A percentile compares a stretch with the other conserved stretches of the same genome.
Conservation (phyloP, 2,888 invertebrate species). For the Onchidella celtica region DNA sequence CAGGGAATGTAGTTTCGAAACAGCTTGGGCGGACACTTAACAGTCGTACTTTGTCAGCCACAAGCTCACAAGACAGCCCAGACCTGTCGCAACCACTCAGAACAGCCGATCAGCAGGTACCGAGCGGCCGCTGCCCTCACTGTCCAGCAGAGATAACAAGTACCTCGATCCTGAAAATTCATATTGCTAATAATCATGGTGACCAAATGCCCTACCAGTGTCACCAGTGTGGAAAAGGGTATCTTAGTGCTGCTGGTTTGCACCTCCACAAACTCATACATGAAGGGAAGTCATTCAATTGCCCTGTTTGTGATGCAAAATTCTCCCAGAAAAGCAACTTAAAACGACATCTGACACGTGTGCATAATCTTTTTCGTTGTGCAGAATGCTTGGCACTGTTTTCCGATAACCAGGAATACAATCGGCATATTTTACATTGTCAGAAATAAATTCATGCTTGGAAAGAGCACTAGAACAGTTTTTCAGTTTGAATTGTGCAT, state of each 20-base stretch:
- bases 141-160: slow-evolving; percentile 24
- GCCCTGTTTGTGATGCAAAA: slow-evolving; percentile 23
- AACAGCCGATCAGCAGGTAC: background rate
- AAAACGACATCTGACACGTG: slow-evolving; percentile 18
- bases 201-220: slow-evolving; percentile 13
- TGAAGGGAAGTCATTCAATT: slow-evolving; percentile 35
- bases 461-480: no score
- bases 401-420: slow-evolving; percentile 9
- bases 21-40: slow-evolving; percentile 11
- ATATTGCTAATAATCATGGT: slow-evolving; percentile 13
- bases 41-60: slow-evolving; percentile 3
- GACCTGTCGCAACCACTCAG: slow-evolving; percentile 1
- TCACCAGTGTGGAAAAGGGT: slow-evolving; percentile 33
- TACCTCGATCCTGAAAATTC: slow-evolving; percentile 26
- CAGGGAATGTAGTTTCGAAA: slow-evolving; percentile 29
- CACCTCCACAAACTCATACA: slow-evolving; percentile 24
- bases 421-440: slow-evolving; percentile 38
- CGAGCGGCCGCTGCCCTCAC: slow-evolving; percentile 30
- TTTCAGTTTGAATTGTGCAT: no score
- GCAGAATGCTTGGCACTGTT: slow-evolving; percentile 10
- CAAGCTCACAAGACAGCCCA: slow-evolving; percentile 3
- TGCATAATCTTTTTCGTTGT: slow-evolving; percentile 21
- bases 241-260: slow-evolving; percentile 29
- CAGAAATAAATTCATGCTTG: slow-evolving; percentile 32
- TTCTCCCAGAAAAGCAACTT: slow-evolving; percentile 39